A percentile compares a stretch with the other conserved stretches of the same genome.
These are phyloP conservation scores for Apogon hyalosoma DNA, from an alignment of 2,797 vertebrate species.

Conservation along the genomic window DNA sequence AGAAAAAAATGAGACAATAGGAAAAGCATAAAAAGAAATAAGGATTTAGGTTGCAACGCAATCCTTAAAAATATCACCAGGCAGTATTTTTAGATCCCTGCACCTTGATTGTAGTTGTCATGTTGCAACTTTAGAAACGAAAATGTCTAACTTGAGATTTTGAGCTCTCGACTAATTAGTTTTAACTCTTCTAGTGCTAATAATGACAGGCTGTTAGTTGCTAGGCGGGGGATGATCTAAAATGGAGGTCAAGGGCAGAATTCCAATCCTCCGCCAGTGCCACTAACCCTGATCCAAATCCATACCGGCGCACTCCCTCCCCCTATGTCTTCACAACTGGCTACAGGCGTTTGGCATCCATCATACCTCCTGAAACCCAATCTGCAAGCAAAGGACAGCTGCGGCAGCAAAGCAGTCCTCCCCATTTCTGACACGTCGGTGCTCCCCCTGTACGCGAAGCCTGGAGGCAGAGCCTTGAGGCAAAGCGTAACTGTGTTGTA, in stretches of 20 bases:
- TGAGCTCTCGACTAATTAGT: slow-evolving; percentile 32
- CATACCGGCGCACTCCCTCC: slow-evolving; percentile 49
- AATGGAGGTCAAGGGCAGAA: slow-evolving; percentile 85
- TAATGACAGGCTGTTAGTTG: slow-evolving; percentile 51
- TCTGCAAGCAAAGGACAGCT: slow-evolving; percentile 91
- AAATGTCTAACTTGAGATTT: slow-evolving; percentile 22
- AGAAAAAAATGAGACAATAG: slow-evolving; percentile 61
- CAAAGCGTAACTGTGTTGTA: neutral
- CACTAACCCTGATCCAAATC: slow-evolving; percentile 88
- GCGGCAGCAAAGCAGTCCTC: slow-evolving; percentile 74
- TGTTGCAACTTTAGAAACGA: slow-evolving; percentile 8
- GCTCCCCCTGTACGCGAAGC: slow-evolving; percentile 33
- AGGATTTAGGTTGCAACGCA: slow-evolving; percentile 49
- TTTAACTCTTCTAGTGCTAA: slow-evolving; percentile 28
- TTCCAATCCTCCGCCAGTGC: slow-evolving; percentile 85
- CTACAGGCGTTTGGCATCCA: slow-evolving; percentile 90
- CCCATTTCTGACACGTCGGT: slow-evolving; percentile 49
- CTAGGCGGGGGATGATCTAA: slow-evolving; percentile 52
- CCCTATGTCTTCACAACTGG: slow-evolving; percentile 87
- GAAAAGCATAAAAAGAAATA: slow-evolving; percentile 54
- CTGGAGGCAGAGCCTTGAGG: slow-evolving; percentile 52
- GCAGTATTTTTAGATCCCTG: slow-evolving; percentile 16
- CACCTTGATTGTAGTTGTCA: slow-evolving; percentile 7
- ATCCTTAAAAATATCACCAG: slow-evolving; percentile 38
- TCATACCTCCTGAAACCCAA: slow-evolving; percentile 91